These are phyloP conservation scores for Gonioctena quinquepunctata DNA, from an alignment of 1,140 invertebrate genomes.

Conservation along the genomic window DNA sequence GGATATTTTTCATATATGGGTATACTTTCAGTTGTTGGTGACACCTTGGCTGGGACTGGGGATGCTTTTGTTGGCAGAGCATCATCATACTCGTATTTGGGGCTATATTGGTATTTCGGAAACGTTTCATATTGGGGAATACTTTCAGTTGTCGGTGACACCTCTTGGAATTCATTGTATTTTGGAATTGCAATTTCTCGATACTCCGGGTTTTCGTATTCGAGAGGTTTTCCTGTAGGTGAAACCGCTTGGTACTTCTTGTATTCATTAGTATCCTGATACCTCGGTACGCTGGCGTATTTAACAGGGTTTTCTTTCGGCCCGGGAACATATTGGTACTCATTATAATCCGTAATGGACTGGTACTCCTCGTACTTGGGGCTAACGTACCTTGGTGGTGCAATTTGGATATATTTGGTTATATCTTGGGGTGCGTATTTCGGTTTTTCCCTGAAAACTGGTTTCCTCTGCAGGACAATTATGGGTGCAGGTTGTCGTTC, in stretches of 20 bases:
- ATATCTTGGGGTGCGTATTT: background rate
- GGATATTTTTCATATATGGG: background rate
- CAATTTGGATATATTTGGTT: background rate
- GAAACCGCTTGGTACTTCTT: conserved; percentile 46
- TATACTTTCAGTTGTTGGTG: background rate
- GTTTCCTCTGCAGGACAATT: background rate
- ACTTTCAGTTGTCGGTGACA: background rate
- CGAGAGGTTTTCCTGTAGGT: conserved; percentile 1
- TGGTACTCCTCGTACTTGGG: background rate
- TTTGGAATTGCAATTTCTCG: background rate
- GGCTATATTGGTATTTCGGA: background rate
- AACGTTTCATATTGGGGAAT: conserved; percentile 5
- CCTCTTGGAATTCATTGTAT: background rate
- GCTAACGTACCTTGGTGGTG: background rate
- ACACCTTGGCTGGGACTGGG: too few relatives aligned
- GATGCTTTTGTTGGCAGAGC: too few relatives aligned
- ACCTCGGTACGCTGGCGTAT: too few relatives aligned
- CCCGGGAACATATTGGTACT: background rate
- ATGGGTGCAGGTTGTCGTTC: background rate
- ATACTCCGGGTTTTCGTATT: too few relatives aligned
- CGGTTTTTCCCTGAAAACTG: background rate
- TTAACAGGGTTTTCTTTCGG: background rate
- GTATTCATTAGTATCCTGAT: too few relatives aligned
- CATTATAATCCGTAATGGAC: background rate
- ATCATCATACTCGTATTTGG: background rate